Percentiles rank a stretch among this genome's conserved stretches.
Conservation (phyloP, 2,888 invertebrate species). For the Nasonovia ribisnigri region DNA sequence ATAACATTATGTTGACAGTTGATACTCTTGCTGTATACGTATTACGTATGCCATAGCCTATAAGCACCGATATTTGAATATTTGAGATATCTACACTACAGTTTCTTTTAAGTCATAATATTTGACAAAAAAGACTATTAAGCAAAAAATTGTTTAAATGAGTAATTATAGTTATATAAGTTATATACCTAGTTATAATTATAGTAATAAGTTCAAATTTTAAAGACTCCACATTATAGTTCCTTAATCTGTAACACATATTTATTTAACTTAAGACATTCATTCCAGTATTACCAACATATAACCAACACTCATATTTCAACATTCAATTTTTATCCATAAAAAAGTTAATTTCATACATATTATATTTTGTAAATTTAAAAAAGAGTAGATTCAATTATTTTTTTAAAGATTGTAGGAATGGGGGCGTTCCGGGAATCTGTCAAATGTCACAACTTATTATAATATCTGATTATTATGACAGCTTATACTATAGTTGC, state of each 20-base stretch:
- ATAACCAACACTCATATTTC: not conserved
- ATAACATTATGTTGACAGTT: not conserved
- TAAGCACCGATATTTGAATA: not conserved
- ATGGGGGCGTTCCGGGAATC: constrained; percentile 41
- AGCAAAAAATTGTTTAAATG: not conserved
- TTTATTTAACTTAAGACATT: not conserved
- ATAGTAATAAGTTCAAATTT: not conserved
- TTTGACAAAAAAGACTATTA: not conserved
- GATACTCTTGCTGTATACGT: not conserved
- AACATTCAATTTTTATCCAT: not conserved
- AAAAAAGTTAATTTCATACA: not conserved
- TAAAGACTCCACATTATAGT: too few relatives aligned
- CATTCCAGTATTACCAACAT: not conserved
- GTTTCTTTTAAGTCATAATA: not conserved
- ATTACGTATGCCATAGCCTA: not conserved
- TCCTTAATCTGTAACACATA: not conserved
- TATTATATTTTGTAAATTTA: not conserved
- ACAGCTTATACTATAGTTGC: not conserved
- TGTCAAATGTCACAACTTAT: constrained; percentile 43
- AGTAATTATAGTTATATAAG: not conserved
- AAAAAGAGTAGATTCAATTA: not conserved
- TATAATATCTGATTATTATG: constrained; percentile 28
- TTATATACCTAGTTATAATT: too few relatives aligned
- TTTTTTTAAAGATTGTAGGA: constrained; percentile 1
- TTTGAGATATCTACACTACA: not conserved